Evolutionary conservation across 1,140 invertebrate genomes (phyloP), one percentile per base, ranked within the genome.

Genomic region (Drosophila neocordata): DNA sequence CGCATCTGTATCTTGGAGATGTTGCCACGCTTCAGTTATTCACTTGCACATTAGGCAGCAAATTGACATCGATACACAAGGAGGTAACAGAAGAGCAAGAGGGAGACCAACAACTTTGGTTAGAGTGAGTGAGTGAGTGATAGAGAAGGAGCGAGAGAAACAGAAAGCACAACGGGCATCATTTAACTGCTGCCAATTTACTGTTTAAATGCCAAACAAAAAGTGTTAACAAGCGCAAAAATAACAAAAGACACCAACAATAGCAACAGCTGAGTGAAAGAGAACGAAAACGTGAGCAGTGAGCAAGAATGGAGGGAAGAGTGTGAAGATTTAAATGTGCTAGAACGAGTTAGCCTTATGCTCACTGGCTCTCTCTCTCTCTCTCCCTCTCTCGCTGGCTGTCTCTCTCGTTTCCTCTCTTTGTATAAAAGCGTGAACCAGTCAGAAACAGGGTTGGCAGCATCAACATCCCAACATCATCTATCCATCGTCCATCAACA

Each of bases 141-240:
- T 27, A 38, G 34, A 60, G 52, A 69, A 55, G 66, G 27, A 31
- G 66, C 35, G 51, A 64, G 71, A 35, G 67, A 20, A 66, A 48
- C 41, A 12, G 67, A 67, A 56, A 52, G 48, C 35, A 57, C 60
- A 63, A 78, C 61, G 67, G 69, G 73, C 87, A 76, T 74, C 89
- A 85, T 85, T 90, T 90, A 90, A 90, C 89, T 90, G 89, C 84
- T 87, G 89, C 79, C 89, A 90, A 90, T 90, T 90, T 90, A 90
- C 89, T 90, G 89, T 90, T 90, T 90, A 90, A 90, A 90, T 87
- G 89, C 85, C 89, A 90, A 87, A 90, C 89, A 90, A 90, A 90
- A 90, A 90, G 89, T 90, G 89, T 85, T 88, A 87, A 87, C 82
- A 87, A 90, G 89, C 84, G 89, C 85, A 80, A 90, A 90, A 90